Percentiles rank a stretch among this genome's conserved stretches.
Conservation (phyloP, 2,797 vertebrate genomes). For the Orientallactaga sibirica region DNA sequence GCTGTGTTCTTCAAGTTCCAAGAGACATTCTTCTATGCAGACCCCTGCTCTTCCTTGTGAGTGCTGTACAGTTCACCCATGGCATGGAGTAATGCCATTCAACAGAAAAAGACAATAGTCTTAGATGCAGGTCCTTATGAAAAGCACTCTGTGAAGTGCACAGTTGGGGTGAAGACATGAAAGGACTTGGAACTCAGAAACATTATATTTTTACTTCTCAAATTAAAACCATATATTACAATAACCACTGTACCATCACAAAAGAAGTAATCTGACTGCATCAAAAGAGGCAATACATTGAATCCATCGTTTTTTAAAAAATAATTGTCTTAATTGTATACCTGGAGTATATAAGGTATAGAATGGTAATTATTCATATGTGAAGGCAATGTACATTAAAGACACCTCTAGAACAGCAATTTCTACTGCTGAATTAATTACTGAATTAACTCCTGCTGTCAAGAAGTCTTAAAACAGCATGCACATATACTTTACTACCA, state of each 20-base stretch:
- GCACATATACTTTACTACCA: neutral
- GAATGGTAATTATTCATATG: constrained; percentile 60
- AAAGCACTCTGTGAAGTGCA: neutral
- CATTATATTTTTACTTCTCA: neutral
- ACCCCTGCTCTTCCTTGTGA: neutral
- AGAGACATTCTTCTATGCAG: neutral
- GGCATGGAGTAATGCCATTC: neutral
- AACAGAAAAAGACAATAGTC: neutral
- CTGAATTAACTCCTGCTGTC: constrained; percentile 69
- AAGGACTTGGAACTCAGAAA: neutral
- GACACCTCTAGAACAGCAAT: constrained; percentile 34
- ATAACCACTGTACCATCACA: constrained; percentile 9
- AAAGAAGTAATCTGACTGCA: constrained; percentile 53
- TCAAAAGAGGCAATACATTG: constrained; percentile 28
- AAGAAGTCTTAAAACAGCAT: constrained; percentile 54
- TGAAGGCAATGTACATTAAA: constrained; percentile 57
- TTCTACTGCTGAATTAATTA: constrained; percentile 68
- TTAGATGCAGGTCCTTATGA: neutral
- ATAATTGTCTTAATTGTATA: constrained; percentile 43
- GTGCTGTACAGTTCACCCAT: neutral
- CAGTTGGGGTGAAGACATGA: neutral
- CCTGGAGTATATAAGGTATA: constrained; percentile 37
- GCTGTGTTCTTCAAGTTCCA: neutral
- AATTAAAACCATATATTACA: constrained; percentile 32
- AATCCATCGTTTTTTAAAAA: constrained; percentile 1